These are phyloP conservation scores for Bradypus variegatus DNA, from an alignment of 2,797 vertebrate species.

Conservation along the genomic window DNA sequence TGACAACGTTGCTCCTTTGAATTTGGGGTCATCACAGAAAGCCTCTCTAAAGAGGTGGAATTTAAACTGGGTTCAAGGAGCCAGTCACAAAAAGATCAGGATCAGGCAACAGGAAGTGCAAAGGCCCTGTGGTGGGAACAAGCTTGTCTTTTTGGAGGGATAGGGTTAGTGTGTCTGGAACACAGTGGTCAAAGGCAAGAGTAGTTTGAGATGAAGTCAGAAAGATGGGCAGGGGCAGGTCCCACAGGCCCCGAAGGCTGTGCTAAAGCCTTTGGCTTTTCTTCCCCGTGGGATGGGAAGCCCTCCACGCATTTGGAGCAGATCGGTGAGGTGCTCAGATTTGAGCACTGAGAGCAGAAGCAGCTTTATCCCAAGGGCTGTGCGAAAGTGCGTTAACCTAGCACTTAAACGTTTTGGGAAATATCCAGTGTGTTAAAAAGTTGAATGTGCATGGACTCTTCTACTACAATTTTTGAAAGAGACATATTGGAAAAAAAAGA, in stretches of 20 bases:
- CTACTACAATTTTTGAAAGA: constrained; percentile 14
- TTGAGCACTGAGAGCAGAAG: not conserved
- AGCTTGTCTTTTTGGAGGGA: not conserved
- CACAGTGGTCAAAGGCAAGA: not conserved
- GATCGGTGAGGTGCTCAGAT: not conserved
- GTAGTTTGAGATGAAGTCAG: not conserved
- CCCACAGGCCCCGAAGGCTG: not conserved
- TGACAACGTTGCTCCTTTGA: not conserved
- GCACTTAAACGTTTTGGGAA: not conserved
- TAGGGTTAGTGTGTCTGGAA: not conserved
- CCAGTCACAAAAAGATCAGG: not conserved
- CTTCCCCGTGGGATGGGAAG: not conserved
- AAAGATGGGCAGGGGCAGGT: not conserved
- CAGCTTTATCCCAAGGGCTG: not conserved
- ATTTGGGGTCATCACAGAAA: not conserved
- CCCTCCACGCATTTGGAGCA: not conserved
- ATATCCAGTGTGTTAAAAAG: not conserved
- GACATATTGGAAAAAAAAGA: not conserved
- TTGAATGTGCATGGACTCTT: not conserved
- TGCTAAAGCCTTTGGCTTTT: not conserved
- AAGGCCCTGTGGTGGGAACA: not conserved
- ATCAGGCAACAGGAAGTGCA: not conserved
- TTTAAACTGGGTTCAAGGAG: not conserved
- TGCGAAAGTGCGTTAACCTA: not conserved
- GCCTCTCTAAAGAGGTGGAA: not conserved